Percentiles rank a stretch among this genome's conserved stretches.
These are phyloP conservation scores for Rhopalosiphum padi DNA, from an alignment of 1,140 invertebrate species.

Conservation along the genomic window DNA sequence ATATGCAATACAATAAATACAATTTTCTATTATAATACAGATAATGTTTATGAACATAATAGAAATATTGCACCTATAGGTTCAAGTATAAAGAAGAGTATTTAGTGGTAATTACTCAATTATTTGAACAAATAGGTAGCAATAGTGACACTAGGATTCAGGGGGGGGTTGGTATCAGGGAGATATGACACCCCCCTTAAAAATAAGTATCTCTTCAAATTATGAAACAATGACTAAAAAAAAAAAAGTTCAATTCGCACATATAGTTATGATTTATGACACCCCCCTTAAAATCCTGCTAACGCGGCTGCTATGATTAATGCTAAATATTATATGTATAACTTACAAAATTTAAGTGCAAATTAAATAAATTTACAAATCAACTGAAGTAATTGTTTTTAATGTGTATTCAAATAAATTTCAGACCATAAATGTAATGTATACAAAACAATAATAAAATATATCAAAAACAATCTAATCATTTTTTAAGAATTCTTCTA, in stretches of 20 bases:
- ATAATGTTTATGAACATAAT: background rate
- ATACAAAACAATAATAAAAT: conserved; percentile 25
- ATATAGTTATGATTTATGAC: too few species aligned
- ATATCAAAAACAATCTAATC: conserved; percentile 47
- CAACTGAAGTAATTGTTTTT: background rate
- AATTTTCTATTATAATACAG: background rate
- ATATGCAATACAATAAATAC: too few species aligned
- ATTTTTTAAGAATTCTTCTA: conserved; percentile 70
- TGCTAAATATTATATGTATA: background rate
- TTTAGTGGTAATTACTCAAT: background rate
- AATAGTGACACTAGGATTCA: too few species aligned
- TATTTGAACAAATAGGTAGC: too few species aligned
- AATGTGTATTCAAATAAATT: background rate
- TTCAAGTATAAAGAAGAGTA: background rate
- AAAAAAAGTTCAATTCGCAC: too few species aligned
- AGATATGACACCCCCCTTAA: too few species aligned
- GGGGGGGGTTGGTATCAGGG: too few species aligned
- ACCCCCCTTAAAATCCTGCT: too few species aligned
- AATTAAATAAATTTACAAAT: background rate
- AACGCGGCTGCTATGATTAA: too few species aligned
- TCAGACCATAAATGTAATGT: background rate
- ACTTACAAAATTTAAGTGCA: background rate
- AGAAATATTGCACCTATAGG: background rate
- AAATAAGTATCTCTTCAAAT: too few species aligned
- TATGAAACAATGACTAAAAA: too few species aligned